Conservation (phyloP, 2,888 invertebrate genomes). For the Volucella inflata region DNA sequence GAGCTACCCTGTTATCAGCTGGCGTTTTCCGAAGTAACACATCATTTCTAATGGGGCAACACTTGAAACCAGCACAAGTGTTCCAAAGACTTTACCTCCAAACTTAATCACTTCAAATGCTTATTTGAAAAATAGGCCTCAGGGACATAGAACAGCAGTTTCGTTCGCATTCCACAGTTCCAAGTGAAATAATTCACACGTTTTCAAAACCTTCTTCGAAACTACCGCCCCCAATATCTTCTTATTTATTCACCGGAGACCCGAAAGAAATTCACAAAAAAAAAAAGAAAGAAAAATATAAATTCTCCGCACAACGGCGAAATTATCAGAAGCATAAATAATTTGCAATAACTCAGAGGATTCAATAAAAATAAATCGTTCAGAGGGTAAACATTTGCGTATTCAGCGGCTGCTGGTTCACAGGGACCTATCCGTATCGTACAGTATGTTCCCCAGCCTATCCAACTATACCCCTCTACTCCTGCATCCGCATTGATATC, state of each 20-base stretch:
- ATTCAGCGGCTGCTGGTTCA: constrained; percentile 34
- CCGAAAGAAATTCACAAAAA: constrained; percentile 34
- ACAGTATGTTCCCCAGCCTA: constrained; percentile 16
- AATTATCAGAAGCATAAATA: constrained; percentile 75
- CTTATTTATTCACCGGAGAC: constrained; percentile 46
- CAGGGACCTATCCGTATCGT: constrained; percentile 44
- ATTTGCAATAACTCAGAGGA: constrained; percentile 73
- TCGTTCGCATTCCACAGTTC: constrained; percentile 3
- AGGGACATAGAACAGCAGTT: no score
- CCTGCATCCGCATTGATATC: constrained; percentile 65
- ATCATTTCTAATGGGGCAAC: no score
- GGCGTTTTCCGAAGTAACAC: no score
- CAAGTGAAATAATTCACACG: constrained; percentile 49
- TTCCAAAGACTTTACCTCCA: no score
- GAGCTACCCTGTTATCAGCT: no score
- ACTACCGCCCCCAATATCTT: neutral
- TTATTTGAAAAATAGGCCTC: no score
- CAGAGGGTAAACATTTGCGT: constrained; percentile 71
- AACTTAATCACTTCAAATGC: no score
- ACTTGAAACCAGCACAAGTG: no score
- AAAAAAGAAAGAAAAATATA: constrained; percentile 24
- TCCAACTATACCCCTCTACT: constrained; percentile 31
- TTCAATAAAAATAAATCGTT: constrained; percentile 75
- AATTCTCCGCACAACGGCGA: constrained; percentile 64
- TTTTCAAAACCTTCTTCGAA: neutral